phyloP scores from a whole-genome alignment of 2,797 vertebrate species.

The Centroberyx gerrardi region DNA sequence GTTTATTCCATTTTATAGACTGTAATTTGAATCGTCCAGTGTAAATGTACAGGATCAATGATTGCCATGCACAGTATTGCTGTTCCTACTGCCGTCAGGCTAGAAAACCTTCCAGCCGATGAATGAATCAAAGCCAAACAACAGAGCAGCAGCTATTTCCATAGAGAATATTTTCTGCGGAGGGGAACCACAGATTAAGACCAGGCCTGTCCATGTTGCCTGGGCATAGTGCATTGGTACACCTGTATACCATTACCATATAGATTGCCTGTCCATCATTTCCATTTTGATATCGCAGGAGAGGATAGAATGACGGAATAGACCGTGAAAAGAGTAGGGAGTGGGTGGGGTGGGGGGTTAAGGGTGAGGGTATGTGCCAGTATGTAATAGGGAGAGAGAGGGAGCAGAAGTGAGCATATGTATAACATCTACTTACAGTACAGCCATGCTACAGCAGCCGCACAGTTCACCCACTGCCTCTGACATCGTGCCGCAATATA shows the following conservation, averaged over 20 bases:
- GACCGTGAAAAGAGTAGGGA: constrained; percentile 50
- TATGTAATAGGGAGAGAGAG: constrained; percentile 4
- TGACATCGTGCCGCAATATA: constrained; percentile 20
- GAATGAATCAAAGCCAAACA: constrained; percentile 47
- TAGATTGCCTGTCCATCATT: constrained; percentile 86
- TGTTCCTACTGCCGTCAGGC: constrained; percentile 26
- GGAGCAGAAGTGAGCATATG: constrained; percentile 4
- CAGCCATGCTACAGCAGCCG: constrained; percentile 9
- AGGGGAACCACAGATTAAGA: constrained; percentile 53
- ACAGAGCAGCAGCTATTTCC: constrained; percentile 40
- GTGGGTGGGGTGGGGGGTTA: constrained; percentile 11
- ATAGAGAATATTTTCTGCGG: constrained; percentile 34
- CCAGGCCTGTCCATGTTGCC: constrained; percentile 50
- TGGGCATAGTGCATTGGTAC: constrained; percentile 50
- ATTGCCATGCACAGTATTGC: constrained; percentile 20
- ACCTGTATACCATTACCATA: constrained; percentile 84
- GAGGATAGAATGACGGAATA: constrained; percentile 61
- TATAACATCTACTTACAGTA: constrained; percentile 34
- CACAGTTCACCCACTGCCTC: constrained; percentile 32
- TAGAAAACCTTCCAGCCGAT: constrained; percentile 36
- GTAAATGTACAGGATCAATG: constrained; percentile 19
- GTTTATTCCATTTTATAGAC: neutral
- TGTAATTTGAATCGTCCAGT: constrained; percentile 11
- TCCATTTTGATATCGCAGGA: constrained; percentile 81
- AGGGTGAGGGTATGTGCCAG: constrained; percentile 32